Evolutionary conservation across 23 tunicate species (phyloP).

Genomic region (Clavelina lepadiformis): DNA sequence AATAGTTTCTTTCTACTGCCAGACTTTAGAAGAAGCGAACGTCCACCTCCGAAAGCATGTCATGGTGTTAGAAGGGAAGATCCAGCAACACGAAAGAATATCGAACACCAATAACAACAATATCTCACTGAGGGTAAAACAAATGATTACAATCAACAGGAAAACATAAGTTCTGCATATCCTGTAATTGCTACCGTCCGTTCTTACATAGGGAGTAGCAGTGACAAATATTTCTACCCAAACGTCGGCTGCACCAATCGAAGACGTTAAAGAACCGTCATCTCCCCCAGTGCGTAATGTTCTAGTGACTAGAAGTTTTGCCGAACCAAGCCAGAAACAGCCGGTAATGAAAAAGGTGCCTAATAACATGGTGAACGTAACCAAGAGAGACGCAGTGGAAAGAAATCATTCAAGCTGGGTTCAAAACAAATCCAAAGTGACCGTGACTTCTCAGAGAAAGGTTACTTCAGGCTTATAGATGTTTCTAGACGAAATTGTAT

Average conservation of each 20-base stretch:
- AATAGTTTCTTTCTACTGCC: too few species aligned
- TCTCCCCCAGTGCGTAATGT: not conserved
- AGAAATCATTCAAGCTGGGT: too few species aligned
- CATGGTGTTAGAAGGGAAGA: slow-evolving; percentile 21
- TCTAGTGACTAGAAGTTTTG: too few species aligned
- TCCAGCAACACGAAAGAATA: slow-evolving; percentile 33
- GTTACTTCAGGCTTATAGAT: too few species aligned
- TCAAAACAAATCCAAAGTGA: not conserved
- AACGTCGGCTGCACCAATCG: too few species aligned
- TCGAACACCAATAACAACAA: slow-evolving; percentile 34
- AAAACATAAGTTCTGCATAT: not conserved
- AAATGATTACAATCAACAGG: not conserved
- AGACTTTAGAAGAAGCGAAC: slow-evolving; percentile 11
- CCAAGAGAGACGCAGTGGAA: too few species aligned
- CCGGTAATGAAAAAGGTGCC: too few species aligned
- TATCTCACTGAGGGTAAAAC: slow-evolving; percentile 8
- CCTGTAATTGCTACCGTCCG: not conserved
- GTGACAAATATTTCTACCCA: not conserved
- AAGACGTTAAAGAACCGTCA: not conserved
- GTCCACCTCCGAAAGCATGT: slow-evolving; percentile 39
- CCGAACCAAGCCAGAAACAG: too few species aligned
- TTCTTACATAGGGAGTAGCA: slow-evolving; percentile 1
- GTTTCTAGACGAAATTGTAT: too few species aligned
- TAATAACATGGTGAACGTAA: too few species aligned
- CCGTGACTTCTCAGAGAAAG: not conserved